These are phyloP conservation scores for Timandra comae DNA, from an alignment of 2,888 invertebrate species.

Conservation along the genomic window DNA sequence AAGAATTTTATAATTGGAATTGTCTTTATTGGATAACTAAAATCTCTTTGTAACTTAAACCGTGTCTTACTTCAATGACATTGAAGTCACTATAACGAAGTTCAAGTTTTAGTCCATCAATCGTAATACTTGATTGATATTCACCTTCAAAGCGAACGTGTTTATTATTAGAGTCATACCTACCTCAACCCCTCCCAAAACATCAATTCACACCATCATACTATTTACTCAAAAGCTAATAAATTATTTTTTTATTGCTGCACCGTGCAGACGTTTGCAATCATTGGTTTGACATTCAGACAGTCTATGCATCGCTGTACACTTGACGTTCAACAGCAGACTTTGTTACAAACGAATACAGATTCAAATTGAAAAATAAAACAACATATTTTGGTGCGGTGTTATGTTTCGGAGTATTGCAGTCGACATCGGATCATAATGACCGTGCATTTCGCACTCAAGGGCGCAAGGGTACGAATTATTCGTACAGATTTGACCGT, in stretches of 20 bases:
- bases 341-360: constrained; percentile 25
- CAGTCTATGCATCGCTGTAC: constrained; percentile 60
- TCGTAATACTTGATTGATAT: too few species aligned
- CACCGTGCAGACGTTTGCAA: constrained; percentile 54
- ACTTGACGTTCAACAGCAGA: constrained; percentile 38
- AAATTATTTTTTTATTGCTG: constrained; percentile 73
- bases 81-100: too few species aligned
- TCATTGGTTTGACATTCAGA: constrained; percentile 77
- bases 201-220: constrained; percentile 54
- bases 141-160: too few species aligned
- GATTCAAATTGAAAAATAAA: constrained; percentile 19
- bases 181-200: too few species aligned
- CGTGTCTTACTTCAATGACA: too few species aligned
- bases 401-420: constrained; percentile 33
- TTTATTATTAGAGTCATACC: too few species aligned
- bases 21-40: too few species aligned
- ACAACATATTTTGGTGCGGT: constrained; percentile 26
- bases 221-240: constrained; percentile 69
- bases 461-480: constrained; percentile 68
- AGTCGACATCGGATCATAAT: constrained; percentile 50
- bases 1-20: too few species aligned
- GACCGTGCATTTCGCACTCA: constrained; percentile 65
- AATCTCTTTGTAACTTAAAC: too few species aligned
- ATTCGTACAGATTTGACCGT: constrained; percentile 50
- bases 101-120: too few species aligned